Evolutionary conservation across 1,140 invertebrate genomes (phyloP).

Genomic region (Macrotrachela quadricornifera): DNA sequence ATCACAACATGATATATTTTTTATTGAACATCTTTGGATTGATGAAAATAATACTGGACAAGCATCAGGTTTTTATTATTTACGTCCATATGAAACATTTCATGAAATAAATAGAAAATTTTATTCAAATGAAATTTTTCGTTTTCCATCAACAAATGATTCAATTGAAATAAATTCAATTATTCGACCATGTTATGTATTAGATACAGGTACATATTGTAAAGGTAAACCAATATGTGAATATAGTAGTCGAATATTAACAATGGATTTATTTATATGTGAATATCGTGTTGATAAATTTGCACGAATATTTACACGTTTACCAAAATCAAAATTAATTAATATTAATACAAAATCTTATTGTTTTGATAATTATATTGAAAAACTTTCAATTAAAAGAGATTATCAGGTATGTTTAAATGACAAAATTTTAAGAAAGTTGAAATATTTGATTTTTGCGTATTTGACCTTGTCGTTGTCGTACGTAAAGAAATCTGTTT

Average conservation of each 20-base stretch:
- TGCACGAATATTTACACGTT: conserved; percentile 46
- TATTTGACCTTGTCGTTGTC: no score
- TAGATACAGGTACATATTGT: conserved; percentile 72
- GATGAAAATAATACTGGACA: no score
- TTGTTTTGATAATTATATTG: conserved; percentile 65
- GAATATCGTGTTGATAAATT: conserved; percentile 80
- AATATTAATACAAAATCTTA: conserved; percentile 63
- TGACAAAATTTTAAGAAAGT: no score
- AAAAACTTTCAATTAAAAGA: conserved; percentile 55
- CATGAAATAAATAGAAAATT: conserved; percentile 85
- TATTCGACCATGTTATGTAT: conserved; percentile 80
- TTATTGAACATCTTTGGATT: no score
- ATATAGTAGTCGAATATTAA: conserved; percentile 28
- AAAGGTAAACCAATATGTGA: conserved; percentile 65
- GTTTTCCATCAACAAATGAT: conserved; percentile 64
- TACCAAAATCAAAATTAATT: conserved; percentile 22
- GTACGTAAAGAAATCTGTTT: no score
- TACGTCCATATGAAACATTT: conserved; percentile 85
- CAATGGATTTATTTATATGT: conserved; percentile 82
- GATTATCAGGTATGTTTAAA: conserved; percentile 52
- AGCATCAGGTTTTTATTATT: conserved; percentile 61
- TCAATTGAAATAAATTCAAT: conserved; percentile 75
- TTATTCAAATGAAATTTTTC: conserved; percentile 81
- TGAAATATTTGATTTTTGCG: no score
- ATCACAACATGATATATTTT: no score